Conservation (phyloP, 2,888 invertebrate genomes). For the Microctonus aethiopoides region DNA sequence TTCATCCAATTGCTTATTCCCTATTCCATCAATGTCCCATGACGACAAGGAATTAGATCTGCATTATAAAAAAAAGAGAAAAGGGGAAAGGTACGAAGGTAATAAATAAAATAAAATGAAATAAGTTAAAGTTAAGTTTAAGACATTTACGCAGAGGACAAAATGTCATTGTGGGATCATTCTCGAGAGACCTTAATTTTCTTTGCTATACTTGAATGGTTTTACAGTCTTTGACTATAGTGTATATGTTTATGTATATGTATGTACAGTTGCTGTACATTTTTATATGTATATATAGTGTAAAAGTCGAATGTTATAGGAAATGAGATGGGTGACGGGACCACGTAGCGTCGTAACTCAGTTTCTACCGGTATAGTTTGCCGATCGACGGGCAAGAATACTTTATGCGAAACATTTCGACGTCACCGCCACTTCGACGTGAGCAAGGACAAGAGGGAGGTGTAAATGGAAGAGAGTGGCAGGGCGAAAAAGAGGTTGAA, state of each 20-base stretch:
- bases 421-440: conserved; percentile 45
- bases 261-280: background rate
- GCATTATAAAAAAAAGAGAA: background rate
- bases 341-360: conserved; percentile 63
- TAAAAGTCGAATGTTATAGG: conserved; percentile 12
- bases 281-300: background rate
- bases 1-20: conserved; percentile 1
- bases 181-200: conserved; percentile 3
- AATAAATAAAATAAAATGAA: too few relatives aligned
- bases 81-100: background rate
- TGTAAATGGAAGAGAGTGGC: conserved; percentile 14
- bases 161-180: conserved; percentile 3
- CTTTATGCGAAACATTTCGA: conserved; percentile 60
- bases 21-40: background rate
- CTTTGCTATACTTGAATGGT: background rate
- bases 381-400: conserved; percentile 62
- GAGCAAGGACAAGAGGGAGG: conserved; percentile 27
- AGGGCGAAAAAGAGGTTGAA: conserved; percentile 30
- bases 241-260: background rate
- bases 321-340: conserved; percentile 39
- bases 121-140: background rate
- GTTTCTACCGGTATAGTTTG: conserved; percentile 49
- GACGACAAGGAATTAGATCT: conserved; percentile 6
- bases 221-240: background rate
- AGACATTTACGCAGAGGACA: background rate